phyloP scores from a whole-genome alignment of 1,140 invertebrate genomes.

The Tribolium madens region DNA sequence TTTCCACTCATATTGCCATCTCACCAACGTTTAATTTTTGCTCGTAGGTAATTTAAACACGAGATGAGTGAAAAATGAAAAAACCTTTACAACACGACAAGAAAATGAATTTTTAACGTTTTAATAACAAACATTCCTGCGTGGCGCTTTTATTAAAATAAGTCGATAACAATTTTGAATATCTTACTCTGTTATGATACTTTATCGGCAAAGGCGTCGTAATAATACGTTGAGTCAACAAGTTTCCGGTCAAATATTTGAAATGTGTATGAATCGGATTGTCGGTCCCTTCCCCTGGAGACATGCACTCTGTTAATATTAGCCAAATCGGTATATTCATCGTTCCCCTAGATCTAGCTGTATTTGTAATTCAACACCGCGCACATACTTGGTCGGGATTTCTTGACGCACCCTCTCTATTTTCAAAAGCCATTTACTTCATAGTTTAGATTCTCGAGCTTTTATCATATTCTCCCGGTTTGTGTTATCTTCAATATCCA shows the following conservation, averaged over 20 bases:
- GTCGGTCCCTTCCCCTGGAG: background rate
- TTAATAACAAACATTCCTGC: constrained; percentile 19
- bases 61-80: constrained; percentile 22
- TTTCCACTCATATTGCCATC: constrained; percentile 27
- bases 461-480: constrained; percentile 37
- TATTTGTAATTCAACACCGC: constrained; percentile 35
- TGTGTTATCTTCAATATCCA: constrained; percentile 45
- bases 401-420: constrained; percentile 39
- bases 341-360: constrained; percentile 15
- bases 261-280: background rate
- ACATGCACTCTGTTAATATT: constrained; percentile 13
- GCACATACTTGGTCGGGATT: constrained; percentile 31
- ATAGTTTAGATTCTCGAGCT: constrained; percentile 42
- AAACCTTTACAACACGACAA: constrained; percentile 22
- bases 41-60: constrained; percentile 25
- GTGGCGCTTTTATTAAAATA: constrained; percentile 6
- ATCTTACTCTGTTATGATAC: background rate
- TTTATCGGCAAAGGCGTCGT: background rate
- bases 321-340: constrained; percentile 30
- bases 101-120: constrained; percentile 35
- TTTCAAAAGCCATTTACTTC: constrained; percentile 43
- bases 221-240: constrained; percentile 2
- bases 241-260: constrained; percentile 21
- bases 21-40: constrained; percentile 30
- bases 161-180: background rate